These are phyloP conservation scores for Cotesia typhae DNA, from an alignment of 1,140 invertebrate species.

Conservation along the genomic window DNA sequence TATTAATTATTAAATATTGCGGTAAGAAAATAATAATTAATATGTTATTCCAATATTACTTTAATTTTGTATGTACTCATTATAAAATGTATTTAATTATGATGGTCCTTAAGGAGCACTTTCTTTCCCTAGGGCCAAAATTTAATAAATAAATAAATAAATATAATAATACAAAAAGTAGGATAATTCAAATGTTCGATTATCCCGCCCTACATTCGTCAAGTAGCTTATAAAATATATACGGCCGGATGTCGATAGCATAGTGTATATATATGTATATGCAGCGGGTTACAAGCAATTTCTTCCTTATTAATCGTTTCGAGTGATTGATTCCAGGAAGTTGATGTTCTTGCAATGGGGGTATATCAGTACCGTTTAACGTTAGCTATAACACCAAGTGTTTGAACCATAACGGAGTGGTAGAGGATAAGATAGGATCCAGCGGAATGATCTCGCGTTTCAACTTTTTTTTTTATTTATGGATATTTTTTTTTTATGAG, in stretches of 20 bases:
- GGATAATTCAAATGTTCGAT: too few species aligned
- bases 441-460: conserved; percentile 36
- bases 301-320: conserved; percentile 52
- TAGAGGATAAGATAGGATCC: conserved; percentile 29
- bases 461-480: conserved; percentile 37
- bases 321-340: conserved; percentile 56
- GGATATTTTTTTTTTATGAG: too few species aligned
- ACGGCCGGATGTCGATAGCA: conserved; percentile 32
- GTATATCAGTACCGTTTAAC: conserved; percentile 50
- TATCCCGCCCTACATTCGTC: background rate
- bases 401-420: conserved; percentile 60
- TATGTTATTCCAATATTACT: too few species aligned
- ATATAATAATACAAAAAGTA: too few species aligned
- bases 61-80: too few species aligned
- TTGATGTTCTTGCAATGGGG: conserved; percentile 45
- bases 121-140: too few species aligned
- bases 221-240: background rate
- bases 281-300: conserved; percentile 33
- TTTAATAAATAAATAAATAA: too few species aligned
- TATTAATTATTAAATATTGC: too few species aligned
- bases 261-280: conserved; percentile 26
- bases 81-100: too few species aligned
- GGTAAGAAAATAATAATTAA: too few species aligned
- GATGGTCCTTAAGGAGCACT: too few species aligned
- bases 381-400: conserved; percentile 46